Evolutionary conservation across 2,113 vertebrate species (phyloP), one percentile per base, ranked within the genome.

Genomic region (human): DNA sequence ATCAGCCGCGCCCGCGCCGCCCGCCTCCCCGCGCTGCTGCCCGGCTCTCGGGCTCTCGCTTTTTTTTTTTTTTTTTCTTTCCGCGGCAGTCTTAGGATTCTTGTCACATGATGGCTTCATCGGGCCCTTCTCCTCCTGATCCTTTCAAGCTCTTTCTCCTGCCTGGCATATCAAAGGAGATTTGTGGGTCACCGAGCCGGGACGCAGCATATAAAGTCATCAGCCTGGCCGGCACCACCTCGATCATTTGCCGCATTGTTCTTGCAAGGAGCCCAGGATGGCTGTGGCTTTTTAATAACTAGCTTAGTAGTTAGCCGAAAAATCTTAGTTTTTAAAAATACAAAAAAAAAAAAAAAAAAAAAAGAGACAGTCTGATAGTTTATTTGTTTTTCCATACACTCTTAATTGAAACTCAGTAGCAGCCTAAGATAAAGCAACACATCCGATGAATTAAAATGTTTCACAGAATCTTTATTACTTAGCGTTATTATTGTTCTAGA

Each of bases 61-160:
- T 32, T 27, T 59, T 55, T 61, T 48, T 38, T 27, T 66, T 43
- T 61, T 82, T 97, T 94, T 95, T 90, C 97, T 97, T 95, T 97
- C 96, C 0, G n/a, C 97, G 97, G 98, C 98, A 89, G 97, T 91
- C 97, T 99, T 98, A 98, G 98, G 98, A 99, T 99, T 99, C 99
- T 98, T 99, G 99, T 99, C 99, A 99, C 99, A 99, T 99, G 99
- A 99, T 99, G 99, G 99, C 99, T 99, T 99, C 99, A 99, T 99
- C 94, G 97, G 96, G 92, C 95, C 97, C 88, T 96, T 98, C 88
- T 94, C 95, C 98, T 98, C 98, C 98, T 98, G 98, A 99, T 98
- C 99, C 98, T 99, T 99, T 99, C 99, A 98, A 99, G 98, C 98
- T 99, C 98, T 99, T 98, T 99, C 99, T 99, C 99, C 99, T 99